phyloP scores from a whole-genome alignment of 2,113 vertebrate species.

The Vicugna pacos region DNA sequence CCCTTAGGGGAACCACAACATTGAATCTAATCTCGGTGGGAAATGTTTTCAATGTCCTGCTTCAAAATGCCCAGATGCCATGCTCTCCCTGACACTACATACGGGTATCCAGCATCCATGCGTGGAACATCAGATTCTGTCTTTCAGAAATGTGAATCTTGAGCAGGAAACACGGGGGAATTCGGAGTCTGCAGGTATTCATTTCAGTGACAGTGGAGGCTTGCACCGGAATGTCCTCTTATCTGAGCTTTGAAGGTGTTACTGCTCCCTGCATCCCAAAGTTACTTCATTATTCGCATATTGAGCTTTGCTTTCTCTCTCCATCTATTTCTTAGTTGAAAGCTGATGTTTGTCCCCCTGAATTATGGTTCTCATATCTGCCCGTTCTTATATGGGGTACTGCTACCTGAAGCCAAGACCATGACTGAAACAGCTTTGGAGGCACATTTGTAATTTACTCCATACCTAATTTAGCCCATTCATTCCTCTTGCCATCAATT shows the following conservation, averaged over 20 bases:
- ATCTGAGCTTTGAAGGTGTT: background rate
- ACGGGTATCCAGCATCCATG: accelerated
- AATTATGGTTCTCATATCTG: background rate
- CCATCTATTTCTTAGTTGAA: background rate
- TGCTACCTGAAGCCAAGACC: no score
- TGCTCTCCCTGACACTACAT: background rate
- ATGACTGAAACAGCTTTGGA: background rate
- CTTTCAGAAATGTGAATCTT: background rate
- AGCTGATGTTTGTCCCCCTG: background rate
- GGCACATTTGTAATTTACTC: background rate
- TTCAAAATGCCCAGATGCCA: background rate
- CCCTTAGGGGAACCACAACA: background rate
- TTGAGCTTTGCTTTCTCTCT: background rate
- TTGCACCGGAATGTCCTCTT: background rate
- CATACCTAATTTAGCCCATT: background rate
- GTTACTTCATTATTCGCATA: background rate
- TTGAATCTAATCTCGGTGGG: background rate
- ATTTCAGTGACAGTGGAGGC: background rate
- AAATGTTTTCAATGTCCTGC: background rate
- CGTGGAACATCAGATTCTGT: background rate
- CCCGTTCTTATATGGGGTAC: background rate
- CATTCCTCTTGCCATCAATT: background rate
- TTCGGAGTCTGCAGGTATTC: background rate
- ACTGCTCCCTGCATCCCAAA: background rate
- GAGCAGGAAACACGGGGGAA: background rate